phyloP scores from a whole-genome alignment of 1,140 invertebrate genomes.

The Scylla paramamosain region DNA sequence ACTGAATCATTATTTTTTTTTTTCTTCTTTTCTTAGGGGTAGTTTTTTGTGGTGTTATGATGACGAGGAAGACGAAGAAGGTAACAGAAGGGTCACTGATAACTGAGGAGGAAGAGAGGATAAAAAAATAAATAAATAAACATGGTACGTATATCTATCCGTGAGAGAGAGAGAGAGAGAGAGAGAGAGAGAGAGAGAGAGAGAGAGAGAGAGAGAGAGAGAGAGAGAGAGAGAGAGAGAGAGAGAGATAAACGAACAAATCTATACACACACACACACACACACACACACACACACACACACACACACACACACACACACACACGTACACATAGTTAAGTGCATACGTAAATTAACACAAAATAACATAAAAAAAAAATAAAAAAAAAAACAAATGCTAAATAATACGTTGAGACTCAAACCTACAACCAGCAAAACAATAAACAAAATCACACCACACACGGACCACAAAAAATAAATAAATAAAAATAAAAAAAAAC shows the following conservation, averaged over 20 bases:
- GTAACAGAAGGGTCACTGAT: no score
- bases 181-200: background rate
- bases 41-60: no score
- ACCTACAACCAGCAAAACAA: no score
- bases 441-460: background rate
- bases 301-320: slow-evolving; percentile 2
- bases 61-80: no score
- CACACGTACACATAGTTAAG: background rate
- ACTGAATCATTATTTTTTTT: no score
- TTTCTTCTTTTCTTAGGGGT: no score
- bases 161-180: background rate
- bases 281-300: background rate
- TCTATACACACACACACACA: background rate
- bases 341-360: background rate
- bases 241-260: background rate
- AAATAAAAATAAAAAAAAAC: background rate
- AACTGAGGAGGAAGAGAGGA: no score
- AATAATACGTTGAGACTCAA: background rate
- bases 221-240: background rate
- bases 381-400: background rate
- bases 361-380: background rate
- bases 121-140: no score
- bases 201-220: background rate
- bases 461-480: background rate
- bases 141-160: no score